Base-by-base conservation (phyloP, 2,888 invertebrate species). In the Brachylomia viminalis region DNA sequence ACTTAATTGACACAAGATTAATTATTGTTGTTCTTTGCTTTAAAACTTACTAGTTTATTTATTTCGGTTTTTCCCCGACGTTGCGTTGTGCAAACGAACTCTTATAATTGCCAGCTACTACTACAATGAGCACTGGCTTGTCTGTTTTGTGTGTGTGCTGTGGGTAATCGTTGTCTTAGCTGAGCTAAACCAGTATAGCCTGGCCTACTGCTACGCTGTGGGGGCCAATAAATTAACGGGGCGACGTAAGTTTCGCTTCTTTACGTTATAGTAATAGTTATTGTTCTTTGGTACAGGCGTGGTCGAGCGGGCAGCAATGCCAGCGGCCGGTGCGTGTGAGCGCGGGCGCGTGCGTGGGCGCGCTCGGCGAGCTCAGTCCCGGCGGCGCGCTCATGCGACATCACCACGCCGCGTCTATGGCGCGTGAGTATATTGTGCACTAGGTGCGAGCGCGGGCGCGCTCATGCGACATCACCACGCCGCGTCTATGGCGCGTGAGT, bases 301-400 rank as follows among this genome's bases (percentile, higher is more conserved):
- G 96, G 94, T 96, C 96, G 59, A 97, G 97, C 96, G 97, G 97
- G 42, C 97, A 97, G 86, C 97, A 97, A 84, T 97, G 97, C 82
- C 94, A 96, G 42, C 97, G 98, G 80, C 97, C 97, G 85, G 96
- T 97, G 71, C 95, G 98, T 11, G 97, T 98, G 65, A 97, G 97
- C 87, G 98, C 98, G 23, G 97, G 98, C 73, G 98, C 98, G 2
- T 99, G 99, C 3, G 98, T 98, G 49, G 98, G 98, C 88, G 99
- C 98, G 72, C 95, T 99, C 10, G 98, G 98, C 8, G 99, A 99
- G 95, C 97, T 99, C 52, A 98, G 98, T 84, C 99, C 99, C 1
- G 99, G 99, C 73, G 99, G 99, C 38, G 98, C 98, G 47, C 97
- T 99, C 54, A 99, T 99, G 99, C 97, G 98, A 85, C 98, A 98